Conservation (phyloP, 2,888 invertebrate genomes). For the Endomychus coccineus region DNA sequence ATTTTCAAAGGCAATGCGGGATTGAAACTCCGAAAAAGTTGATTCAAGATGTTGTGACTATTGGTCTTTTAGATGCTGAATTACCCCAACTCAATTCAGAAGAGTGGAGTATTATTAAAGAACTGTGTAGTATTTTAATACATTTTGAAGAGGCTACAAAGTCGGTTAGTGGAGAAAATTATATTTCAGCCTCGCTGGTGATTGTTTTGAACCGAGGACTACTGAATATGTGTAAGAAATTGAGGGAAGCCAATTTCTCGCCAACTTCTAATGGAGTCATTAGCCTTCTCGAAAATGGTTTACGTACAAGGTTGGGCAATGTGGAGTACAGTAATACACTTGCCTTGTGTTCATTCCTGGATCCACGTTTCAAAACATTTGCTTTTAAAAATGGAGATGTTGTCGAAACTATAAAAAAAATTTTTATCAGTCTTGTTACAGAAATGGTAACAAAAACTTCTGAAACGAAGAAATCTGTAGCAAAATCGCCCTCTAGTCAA, state of each 20-base stretch:
- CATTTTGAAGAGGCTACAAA: slow-evolving; percentile 7
- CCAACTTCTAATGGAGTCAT: background rate
- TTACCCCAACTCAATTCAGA: slow-evolving; percentile 13
- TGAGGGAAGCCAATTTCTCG: slow-evolving; percentile 3
- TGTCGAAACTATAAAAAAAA: slow-evolving; percentile 12
- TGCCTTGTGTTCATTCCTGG: slow-evolving; percentile 19
- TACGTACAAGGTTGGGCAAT: slow-evolving; percentile 17
- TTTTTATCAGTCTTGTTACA: background rate
- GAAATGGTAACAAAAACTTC: background rate
- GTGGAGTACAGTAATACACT: slow-evolving; percentile 19
- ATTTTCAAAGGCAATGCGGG: slow-evolving; percentile 9
- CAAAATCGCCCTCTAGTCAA: too few species aligned
- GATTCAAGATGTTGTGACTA: slow-evolving; percentile 19
- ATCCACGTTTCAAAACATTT: slow-evolving; percentile 19
- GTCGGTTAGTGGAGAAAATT: slow-evolving; percentile 9
- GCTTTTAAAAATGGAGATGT: slow-evolving; percentile 16
- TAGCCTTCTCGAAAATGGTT: slow-evolving; percentile 7
- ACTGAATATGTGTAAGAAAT: slow-evolving; percentile 12
- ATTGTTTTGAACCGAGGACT: slow-evolving; percentile 13
- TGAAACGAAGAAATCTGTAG: background rate
- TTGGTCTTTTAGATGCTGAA: slow-evolving; percentile 16
- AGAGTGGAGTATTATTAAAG: slow-evolving; percentile 13
- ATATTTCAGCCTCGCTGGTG: slow-evolving; percentile 13
- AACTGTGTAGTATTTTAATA: slow-evolving; percentile 3
- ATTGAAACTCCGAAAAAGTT: slow-evolving; percentile 19